Evolutionary conservation across 2,113 vertebrate genomes (phyloP).

Genomic region (Rissa tridactyla): DNA sequence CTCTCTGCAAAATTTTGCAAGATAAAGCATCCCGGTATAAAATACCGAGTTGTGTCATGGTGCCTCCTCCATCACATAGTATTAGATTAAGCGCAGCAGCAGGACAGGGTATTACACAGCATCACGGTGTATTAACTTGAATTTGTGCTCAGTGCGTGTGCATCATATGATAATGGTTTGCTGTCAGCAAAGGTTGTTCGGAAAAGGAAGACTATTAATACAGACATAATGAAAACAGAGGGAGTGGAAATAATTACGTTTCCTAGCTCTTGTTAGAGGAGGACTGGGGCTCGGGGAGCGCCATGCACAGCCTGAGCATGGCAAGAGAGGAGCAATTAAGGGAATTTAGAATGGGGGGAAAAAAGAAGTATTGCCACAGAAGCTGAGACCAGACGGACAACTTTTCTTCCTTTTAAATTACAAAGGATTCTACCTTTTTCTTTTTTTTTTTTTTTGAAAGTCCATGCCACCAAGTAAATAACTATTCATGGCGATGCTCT

Average conservation of each 20-base stretch:
- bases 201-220: conserved; percentile 35
- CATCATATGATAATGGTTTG: conserved; percentile 13
- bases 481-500: not conserved
- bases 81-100: not conserved
- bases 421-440: not conserved
- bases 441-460: not conserved
- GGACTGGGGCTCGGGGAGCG: not conserved
- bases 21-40: not conserved
- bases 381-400: not conserved
- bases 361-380: not conserved
- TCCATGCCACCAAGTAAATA: not conserved
- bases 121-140: not conserved
- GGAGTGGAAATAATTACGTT: conserved; percentile 30
- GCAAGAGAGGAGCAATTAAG: not conserved
- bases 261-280: not conserved
- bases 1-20: not conserved
- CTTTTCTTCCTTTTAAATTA: not conserved
- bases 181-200: conserved; percentile 10
- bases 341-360: not conserved
- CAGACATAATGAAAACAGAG: conserved; percentile 24
- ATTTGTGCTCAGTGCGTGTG: not conserved
- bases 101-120: not conserved
- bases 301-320: not conserved
- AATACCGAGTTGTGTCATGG: not conserved
- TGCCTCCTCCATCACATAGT: not conserved